phyloP scores from a whole-genome alignment of 2,113 vertebrate species.

The Muntiacus reevesi region DNA sequence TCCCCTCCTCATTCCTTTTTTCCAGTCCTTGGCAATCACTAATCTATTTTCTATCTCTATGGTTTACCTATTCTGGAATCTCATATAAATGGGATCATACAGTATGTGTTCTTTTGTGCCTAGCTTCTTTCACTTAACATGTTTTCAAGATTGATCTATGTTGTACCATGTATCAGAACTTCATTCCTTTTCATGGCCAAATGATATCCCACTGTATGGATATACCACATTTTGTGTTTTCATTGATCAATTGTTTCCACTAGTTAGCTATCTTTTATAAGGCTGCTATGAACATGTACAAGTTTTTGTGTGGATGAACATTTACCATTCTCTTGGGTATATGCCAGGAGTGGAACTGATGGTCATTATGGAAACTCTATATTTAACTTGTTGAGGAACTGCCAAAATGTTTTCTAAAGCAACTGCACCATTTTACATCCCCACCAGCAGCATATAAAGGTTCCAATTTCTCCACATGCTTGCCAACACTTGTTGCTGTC shows the following conservation, averaged over 20 bases:
- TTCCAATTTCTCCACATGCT: not conserved
- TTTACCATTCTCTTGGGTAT: not conserved
- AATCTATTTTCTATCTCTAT: not conserved
- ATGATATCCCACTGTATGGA: not conserved
- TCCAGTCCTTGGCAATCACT: not conserved
- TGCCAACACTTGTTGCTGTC: not conserved
- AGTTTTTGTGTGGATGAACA: not conserved
- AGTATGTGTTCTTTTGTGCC: not conserved
- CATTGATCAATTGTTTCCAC: not conserved
- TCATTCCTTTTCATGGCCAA: not conserved
- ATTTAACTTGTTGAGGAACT: conserved; percentile 16
- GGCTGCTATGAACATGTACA: not conserved
- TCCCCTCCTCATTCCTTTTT: not conserved
- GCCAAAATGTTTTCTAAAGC: not conserved
- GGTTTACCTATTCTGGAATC: not conserved
- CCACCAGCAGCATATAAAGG: not conserved
- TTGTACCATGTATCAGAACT: not conserved
- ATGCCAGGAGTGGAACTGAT: not conserved
- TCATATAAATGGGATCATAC: not conserved
- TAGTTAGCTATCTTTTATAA: not conserved
- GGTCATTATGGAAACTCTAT: not conserved
- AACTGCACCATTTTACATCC: not conserved
- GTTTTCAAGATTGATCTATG: not conserved
- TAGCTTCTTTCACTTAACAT: not conserved
- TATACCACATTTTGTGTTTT: not conserved